phyloP scores from a whole-genome alignment of 2,888 invertebrate species.

The Ormia ochracea region DNA sequence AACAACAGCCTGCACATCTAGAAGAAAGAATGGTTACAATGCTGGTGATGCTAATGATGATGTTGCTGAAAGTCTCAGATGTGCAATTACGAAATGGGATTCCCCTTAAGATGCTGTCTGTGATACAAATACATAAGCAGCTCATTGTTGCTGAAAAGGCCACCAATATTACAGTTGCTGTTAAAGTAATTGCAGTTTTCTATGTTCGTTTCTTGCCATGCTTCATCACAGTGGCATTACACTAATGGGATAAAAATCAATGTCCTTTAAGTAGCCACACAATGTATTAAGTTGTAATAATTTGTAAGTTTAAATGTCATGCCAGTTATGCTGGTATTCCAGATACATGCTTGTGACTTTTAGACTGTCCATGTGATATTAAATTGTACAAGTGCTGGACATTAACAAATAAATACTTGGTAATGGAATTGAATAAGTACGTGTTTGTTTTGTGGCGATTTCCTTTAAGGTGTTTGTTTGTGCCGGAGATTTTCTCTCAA shows the following conservation, averaged over 20 bases:
- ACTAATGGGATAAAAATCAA: conserved; percentile 38
- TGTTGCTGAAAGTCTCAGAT: conserved; percentile 25
- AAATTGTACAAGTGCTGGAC: no score
- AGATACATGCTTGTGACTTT: no score
- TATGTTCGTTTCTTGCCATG: background rate
- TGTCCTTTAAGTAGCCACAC: conserved; percentile 2
- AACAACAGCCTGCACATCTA: background rate
- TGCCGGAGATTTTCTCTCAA: no score
- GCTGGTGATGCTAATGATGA: conserved; percentile 12
- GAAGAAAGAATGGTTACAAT: background rate
- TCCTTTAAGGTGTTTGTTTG: no score
- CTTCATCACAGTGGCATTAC: background rate
- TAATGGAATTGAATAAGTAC: no score
- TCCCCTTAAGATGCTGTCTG: conserved; percentile 27
- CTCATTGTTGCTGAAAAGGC: conserved; percentile 9
- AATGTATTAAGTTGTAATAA: conserved; percentile 20
- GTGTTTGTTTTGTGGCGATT: no score
- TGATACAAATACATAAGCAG: background rate
- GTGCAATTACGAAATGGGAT: no score
- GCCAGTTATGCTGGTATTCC: background rate
- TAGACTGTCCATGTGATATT: no score
- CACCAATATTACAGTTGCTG: background rate
- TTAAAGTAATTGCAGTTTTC: background rate
- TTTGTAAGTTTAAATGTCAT: background rate
- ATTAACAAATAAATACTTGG: background rate